These are phyloP conservation scores for Tylochromis polylepis DNA, from an alignment of 2,113 vertebrate species.

Conservation along the genomic window DNA sequence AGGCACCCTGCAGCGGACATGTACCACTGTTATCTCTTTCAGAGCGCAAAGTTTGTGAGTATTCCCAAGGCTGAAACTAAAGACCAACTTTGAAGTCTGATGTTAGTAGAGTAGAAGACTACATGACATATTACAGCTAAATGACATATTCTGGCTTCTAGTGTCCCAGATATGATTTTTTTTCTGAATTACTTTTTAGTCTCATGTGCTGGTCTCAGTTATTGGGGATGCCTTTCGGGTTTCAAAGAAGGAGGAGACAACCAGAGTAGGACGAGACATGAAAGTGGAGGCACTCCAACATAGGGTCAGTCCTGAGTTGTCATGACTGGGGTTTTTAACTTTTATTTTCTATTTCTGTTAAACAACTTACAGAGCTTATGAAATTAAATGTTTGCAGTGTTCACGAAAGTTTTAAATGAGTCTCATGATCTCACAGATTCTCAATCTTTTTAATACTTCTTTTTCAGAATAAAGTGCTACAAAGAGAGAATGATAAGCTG, in stretches of 20 bases:
- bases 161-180: neutral
- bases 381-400: neutral
- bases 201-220: slow-evolving; percentile 68
- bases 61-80: neutral
- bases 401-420: neutral
- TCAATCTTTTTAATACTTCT: neutral
- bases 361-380: neutral
- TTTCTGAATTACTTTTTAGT: slow-evolving; percentile 31
- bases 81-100: neutral
- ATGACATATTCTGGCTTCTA: neutral
- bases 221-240: slow-evolving; percentile 66
- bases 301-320: slow-evolving; percentile 51
- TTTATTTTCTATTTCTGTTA: neutral
- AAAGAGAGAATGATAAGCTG: slow-evolving; percentile 68
- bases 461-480: slow-evolving; percentile 71
- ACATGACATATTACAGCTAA: neutral
- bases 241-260: slow-evolving; percentile 13
- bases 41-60: slow-evolving; percentile 73
- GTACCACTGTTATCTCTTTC: slow-evolving; percentile 73
- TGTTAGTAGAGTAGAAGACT: neutral
- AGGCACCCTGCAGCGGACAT: slow-evolving; percentile 61
- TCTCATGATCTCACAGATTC: too few species aligned
- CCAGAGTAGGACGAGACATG: slow-evolving; percentile 60
- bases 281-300: slow-evolving; percentile 75
- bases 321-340: fast-evolving